phyloP scores from a whole-genome alignment of 1,140 invertebrate species.

The Sinella curviseta region DNA sequence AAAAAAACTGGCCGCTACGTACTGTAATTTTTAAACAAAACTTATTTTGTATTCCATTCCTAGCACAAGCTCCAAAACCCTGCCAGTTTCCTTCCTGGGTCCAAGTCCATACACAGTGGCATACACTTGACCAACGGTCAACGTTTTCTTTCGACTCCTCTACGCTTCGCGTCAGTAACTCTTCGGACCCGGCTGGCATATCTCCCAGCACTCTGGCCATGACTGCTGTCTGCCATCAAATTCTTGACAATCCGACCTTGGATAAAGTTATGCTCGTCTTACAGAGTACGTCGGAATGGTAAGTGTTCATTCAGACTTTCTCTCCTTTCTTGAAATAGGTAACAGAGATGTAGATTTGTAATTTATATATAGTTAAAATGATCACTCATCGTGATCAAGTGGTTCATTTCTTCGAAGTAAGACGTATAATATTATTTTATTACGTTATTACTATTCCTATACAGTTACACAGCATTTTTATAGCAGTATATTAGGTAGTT shows the following conservation, averaged over 20 bases:
- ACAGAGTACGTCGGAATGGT: constrained; percentile 51
- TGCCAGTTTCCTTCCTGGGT: constrained; percentile 55
- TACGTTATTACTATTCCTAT: no score
- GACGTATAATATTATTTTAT: no score
- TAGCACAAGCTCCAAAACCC: constrained; percentile 44
- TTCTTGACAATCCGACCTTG: constrained; percentile 48
- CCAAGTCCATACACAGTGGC: constrained; percentile 52
- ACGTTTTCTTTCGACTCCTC: constrained; percentile 52
- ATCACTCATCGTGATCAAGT: no score
- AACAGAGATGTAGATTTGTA: no score
- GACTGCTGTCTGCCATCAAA: constrained; percentile 47
- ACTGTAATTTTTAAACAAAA: background rate
- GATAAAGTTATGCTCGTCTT: constrained; percentile 48
- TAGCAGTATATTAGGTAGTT: no score
- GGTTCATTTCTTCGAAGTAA: no score
- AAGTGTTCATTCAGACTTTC: constrained; percentile 25
- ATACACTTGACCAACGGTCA: constrained; percentile 53
- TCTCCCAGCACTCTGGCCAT: constrained; percentile 40
- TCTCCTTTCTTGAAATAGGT: background rate
- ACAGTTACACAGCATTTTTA: no score
- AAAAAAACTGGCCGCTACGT: background rate
- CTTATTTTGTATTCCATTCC: constrained; percentile 21
- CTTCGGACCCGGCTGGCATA: constrained; percentile 40
- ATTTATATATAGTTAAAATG: no score
- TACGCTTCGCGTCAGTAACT: constrained; percentile 48